phyloP scores from a whole-genome alignment of 2,113 vertebrate species.

The Nibea albiflora region DNA sequence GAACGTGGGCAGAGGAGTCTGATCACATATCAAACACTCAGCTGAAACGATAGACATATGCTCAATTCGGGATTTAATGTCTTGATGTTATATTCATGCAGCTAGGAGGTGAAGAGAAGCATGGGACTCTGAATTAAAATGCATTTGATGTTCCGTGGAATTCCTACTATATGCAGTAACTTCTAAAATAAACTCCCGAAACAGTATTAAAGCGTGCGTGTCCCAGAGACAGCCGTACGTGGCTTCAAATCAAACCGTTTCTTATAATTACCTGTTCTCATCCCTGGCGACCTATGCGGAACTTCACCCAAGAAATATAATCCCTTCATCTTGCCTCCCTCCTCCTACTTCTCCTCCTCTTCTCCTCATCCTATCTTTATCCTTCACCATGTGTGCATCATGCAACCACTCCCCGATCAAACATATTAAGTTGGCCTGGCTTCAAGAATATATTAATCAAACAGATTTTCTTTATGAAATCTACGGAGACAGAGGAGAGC shows the following conservation, averaged over 20 bases:
- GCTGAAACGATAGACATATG: constrained; percentile 54
- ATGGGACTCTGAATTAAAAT: constrained; percentile 45
- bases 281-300: constrained; percentile 55
- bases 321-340: constrained; percentile 53
- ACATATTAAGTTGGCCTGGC: constrained; percentile 53
- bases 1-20: constrained; percentile 42
- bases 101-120: neutral
- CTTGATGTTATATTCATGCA: constrained; percentile 67
- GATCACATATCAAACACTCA: constrained; percentile 61
- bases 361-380: constrained; percentile 52
- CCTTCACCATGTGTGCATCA: constrained; percentile 55
- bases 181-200: constrained; percentile 50
- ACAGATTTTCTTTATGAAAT: constrained; percentile 43
- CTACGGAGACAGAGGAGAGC: constrained; percentile 2
- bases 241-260: constrained; percentile 58
- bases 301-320: constrained; percentile 63
- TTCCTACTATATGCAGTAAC: constrained; percentile 24
- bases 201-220: constrained; percentile 35
- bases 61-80: constrained; percentile 58
- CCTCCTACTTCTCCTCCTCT: constrained; percentile 20
- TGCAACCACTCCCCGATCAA: constrained; percentile 48
- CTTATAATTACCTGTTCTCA: constrained; percentile 61
- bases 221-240: constrained; percentile 44
- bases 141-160: constrained; percentile 30
- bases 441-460: constrained; percentile 58